phyloP scores from a whole-genome alignment of 2,113 vertebrate genomes.

The Heliornis fulica region DNA sequence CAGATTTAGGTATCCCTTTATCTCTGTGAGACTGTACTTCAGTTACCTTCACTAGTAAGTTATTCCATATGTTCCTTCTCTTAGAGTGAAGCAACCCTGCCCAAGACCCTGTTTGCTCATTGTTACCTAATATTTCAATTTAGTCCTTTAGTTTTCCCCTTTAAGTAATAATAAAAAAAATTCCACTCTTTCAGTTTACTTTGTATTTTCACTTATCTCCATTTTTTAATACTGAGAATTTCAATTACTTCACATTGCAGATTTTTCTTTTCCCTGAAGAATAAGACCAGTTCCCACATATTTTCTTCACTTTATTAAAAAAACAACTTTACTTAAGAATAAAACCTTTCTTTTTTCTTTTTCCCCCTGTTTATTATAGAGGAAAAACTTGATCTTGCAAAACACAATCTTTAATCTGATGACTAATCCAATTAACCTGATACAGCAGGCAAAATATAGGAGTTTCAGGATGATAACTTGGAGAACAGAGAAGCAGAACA shows the following conservation, averaged over 20 bases:
- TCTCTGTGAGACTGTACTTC: slow-evolving; percentile 11
- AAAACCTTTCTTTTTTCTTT: background rate
- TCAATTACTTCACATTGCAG: background rate
- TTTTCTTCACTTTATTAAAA: background rate
- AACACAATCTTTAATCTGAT: background rate
- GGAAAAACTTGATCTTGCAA: background rate
- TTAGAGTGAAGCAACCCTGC: background rate
- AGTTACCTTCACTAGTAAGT: slow-evolving; percentile 43
- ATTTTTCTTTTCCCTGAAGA: background rate
- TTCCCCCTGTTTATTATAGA: background rate
- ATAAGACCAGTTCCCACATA: background rate
- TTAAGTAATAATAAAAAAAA: slow-evolving; percentile 48
- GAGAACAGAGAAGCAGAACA: background rate
- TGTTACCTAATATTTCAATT: slow-evolving; percentile 59
- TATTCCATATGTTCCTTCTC: slow-evolving; percentile 42
- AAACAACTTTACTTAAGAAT: background rate
- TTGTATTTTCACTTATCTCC: slow-evolving; percentile 14
- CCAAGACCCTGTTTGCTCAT: background rate
- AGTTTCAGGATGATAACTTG: background rate
- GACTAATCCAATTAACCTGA: background rate
- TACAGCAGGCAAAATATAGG: background rate
- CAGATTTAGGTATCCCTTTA: slow-evolving; percentile 37
- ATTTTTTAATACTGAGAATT: background rate
- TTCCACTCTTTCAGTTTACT: background rate
- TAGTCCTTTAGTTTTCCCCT: background rate